Evolutionary conservation across 2,888 invertebrate genomes (phyloP).

Genomic region (Hofmannophila pseudospretella): DNA sequence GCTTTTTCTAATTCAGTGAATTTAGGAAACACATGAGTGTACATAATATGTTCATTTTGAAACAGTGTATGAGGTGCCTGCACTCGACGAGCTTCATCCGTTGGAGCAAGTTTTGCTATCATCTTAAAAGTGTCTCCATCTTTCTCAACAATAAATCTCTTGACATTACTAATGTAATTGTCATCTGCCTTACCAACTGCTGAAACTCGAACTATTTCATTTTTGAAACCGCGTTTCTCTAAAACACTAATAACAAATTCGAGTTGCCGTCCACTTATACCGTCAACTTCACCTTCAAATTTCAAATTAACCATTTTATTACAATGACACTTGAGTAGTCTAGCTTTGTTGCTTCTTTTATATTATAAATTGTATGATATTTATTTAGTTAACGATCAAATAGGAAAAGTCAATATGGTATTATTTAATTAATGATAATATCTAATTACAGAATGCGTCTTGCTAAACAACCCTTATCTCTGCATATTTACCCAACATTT

Average conservation of each 20-base stretch:
- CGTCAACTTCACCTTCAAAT: slow-evolving; percentile 29
- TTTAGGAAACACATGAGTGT: slow-evolving; percentile 29
- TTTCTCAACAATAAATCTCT: slow-evolving; percentile 24
- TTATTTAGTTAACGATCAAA: too few relatives aligned
- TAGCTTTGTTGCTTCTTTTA: too few relatives aligned
- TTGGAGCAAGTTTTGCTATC: slow-evolving; percentile 32
- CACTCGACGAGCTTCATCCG: slow-evolving; percentile 14
- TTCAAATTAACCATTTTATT: slow-evolving; percentile 13
- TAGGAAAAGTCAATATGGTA: too few relatives aligned
- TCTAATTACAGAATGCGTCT: too few relatives aligned
- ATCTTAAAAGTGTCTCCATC: slow-evolving; percentile 22
- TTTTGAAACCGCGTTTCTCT: slow-evolving; percentile 24
- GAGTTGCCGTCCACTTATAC: slow-evolving; percentile 25
- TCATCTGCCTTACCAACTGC: slow-evolving; percentile 32
- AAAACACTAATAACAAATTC: slow-evolving; percentile 31
- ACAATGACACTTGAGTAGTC: too few relatives aligned
- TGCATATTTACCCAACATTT: too few relatives aligned
- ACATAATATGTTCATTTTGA: slow-evolving; percentile 32
- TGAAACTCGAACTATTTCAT: slow-evolving; percentile 25
- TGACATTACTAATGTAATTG: slow-evolving; percentile 30
- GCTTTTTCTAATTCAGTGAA: slow-evolving; percentile 23
- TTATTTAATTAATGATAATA: too few relatives aligned
- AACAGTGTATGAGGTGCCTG: slow-evolving; percentile 19
- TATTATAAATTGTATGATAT: too few relatives aligned
- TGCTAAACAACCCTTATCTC: too few relatives aligned